Evolutionary conservation across 1,140 invertebrate species (phyloP).

Genomic region (Coenobita brevimanus): DNA sequence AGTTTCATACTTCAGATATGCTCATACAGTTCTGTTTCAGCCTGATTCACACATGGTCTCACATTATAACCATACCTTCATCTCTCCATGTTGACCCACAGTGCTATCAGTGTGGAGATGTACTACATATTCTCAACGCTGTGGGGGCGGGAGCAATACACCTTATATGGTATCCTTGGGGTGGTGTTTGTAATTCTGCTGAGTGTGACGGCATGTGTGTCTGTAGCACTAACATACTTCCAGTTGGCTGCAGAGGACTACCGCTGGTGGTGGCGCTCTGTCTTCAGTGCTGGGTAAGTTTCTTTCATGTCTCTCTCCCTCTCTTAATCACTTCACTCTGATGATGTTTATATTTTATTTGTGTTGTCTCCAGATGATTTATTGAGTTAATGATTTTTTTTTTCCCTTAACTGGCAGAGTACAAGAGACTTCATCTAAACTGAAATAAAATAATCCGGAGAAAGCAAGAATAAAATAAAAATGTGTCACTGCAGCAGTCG

Average conservation of each 20-base stretch:
- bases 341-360: too few species aligned
- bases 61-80: not conserved
- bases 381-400: too few species aligned
- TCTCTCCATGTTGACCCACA: constrained; percentile 67
- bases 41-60: too few species aligned
- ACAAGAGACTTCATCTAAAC: too few species aligned
- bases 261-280: constrained; percentile 76
- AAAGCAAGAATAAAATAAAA: too few species aligned
- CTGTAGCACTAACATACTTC: constrained; percentile 77
- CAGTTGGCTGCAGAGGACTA: constrained; percentile 75
- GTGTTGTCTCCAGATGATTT: too few species aligned
- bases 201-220: constrained; percentile 77
- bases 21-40: too few species aligned
- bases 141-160: constrained; percentile 77
- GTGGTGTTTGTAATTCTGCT: constrained; percentile 76
- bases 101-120: constrained; percentile 77
- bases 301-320: constrained; percentile 46
- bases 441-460: too few species aligned
- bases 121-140: constrained; percentile 78
- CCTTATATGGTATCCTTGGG: constrained; percentile 76
- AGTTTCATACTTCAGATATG: too few species aligned
- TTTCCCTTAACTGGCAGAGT: too few species aligned
- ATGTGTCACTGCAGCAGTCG: too few species aligned
- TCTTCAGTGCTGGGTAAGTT: constrained; percentile 68
- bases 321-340: too few species aligned